These are phyloP conservation scores for Poeciliopsis gracilis DNA, from an alignment of 2,797 vertebrate genomes.

Conservation along the genomic window DNA sequence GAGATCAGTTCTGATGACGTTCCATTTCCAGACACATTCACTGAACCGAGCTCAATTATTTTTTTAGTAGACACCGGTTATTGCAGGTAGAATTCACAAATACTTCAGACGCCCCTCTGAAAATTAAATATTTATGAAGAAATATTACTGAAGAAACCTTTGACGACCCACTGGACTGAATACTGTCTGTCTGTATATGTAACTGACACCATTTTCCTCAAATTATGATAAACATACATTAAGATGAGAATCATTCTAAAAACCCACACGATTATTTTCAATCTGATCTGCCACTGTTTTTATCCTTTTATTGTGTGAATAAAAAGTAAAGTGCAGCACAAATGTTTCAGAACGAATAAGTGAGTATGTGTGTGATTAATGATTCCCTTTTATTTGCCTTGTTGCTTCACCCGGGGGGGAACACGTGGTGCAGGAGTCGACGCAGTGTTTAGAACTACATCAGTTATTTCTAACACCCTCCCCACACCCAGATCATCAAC, in stretches of 20 bases:
- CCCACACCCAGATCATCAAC: constrained; percentile 11
- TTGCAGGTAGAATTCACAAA: neutral
- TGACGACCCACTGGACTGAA: neutral
- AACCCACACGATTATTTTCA: neutral
- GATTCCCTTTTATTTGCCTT: constrained; percentile 71
- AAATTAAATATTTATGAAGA: neutral
- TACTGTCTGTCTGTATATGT: neutral
- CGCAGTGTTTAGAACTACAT: constrained; percentile 35
- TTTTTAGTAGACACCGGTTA: neutral
- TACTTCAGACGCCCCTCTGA: neutral
- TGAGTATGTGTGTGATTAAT: constrained; percentile 49
- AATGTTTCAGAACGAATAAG: neutral
- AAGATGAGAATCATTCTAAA: neutral
- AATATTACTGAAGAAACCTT: neutral
- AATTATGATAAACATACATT: too few relatives aligned
- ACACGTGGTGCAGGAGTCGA: constrained; percentile 23
- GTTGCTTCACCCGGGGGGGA: constrained; percentile 20
- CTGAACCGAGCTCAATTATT: neutral
- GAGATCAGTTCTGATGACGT: neutral
- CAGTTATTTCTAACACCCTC: constrained; percentile 53
- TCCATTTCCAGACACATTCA: neutral
- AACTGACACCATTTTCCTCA: neutral
- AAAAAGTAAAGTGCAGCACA: neutral
- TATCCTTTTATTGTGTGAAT: neutral
- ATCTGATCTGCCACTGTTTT: neutral